Evolutionary conservation across 2,888 invertebrate species (phyloP), one percentile per base, ranked within the genome.

Genomic region (Hirtodrosophila duncani): DNA sequence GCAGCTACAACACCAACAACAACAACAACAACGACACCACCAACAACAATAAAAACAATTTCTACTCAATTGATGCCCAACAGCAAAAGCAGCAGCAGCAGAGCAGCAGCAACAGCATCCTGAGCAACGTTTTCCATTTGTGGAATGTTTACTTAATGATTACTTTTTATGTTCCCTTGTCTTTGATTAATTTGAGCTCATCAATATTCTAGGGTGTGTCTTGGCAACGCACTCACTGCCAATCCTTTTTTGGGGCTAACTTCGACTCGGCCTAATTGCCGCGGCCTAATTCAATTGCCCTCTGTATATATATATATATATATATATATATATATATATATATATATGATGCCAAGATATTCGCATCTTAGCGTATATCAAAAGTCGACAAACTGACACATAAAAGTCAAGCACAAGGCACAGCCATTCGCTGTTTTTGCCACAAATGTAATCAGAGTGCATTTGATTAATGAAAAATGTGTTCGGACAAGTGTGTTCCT

Each of bases 401-500:
- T 68, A 51, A 62, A 65, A 62, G 58, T 68, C 69, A 56, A 49
- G 18, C 14, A 23, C 49, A 41, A 17, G 42, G 41, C 16, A 16
- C 31, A 31, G 11, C n/a, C 44, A 45, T 46, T 31, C 23, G 33
- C 11, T n/a, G 26, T 29, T 9, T 20, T 11, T n/a, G n/a, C n/a
- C n/a, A n/a, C n/a, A n/a, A n/a, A n/a, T n/a, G 36, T 36, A 23
- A 36, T 23, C 21, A 36, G 23, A 51, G 42, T 27, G 41, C 44
- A 34, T 65, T 61, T 69, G 74, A 69, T 69, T 69, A 56, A 69
- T 62, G 69, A 49, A 39, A 48, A 57, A n/a, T 9, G 21, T 21
- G 11, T 2, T 26, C n/a, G 18, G 30, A 33, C 16, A 13, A 24
- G 30, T 33, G 31, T 38, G 23, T 20, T 6, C 10, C 13, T 13